Base-by-base conservation (phyloP, 2,113 vertebrate species). In the Trinectes maculatus region DNA sequence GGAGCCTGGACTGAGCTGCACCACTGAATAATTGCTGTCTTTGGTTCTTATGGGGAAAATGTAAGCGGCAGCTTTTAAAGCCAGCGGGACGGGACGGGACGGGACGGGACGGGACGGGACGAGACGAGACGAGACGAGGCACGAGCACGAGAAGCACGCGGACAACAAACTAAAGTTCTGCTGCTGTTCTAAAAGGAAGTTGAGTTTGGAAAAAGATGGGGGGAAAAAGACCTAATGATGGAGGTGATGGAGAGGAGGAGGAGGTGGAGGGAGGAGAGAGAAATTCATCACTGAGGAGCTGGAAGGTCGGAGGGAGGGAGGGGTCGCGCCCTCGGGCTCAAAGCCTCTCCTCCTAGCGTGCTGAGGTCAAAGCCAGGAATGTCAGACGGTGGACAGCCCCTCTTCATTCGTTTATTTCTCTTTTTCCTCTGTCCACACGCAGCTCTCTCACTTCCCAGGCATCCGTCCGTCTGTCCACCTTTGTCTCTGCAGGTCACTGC, bases 341-440 rank as follows among this genome's bases (percentile, higher is more conserved):
- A 15, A 36, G 29, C 28, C 3, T 59, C 39, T 68, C 66, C 70
- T 34, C 49, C 19, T 29, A 36, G 34, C 6, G n/a, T 59, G 74
- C 63, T 61, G 70, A 85, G 77, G 79, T 84, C 67, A 62, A 52
- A 82, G 85, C 84, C 86, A 85, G 88, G 91, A 92, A 93, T 91
- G 91, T 93, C 76, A 77, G 87, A 87, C 85, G 83, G 72, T 73
- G 52, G 84, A 85, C 84, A 77, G 16, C 18, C 64, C 46, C 22
- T 46, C 60, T 40, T 58, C 49, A 2, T 39, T 3, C 1, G 29
- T 10, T 21, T 19, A 5, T 42, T 39, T 25, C 4, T 15, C 18
- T 44, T 2, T 24, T 16, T 19, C 47, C 46, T 58, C 26, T 13
- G 0, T 73, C 58, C 29, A 13, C 21, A 13, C 2, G 51, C 74